Evolutionary conservation across 1,140 invertebrate species (phyloP), one percentile per base, ranked within the genome.

Genomic region (Ptiloglossa arizonensis): DNA sequence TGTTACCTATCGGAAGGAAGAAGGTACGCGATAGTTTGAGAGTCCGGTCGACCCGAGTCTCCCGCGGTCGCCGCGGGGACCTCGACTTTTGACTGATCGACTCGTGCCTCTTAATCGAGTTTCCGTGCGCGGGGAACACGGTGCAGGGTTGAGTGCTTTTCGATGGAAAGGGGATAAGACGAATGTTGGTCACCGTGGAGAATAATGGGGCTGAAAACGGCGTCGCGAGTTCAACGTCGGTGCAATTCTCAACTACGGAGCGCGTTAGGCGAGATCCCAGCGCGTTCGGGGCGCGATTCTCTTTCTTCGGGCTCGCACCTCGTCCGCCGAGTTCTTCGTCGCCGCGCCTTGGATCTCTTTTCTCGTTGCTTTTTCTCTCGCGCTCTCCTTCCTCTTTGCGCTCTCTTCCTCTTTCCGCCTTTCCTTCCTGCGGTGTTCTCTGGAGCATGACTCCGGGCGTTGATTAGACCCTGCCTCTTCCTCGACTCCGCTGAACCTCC

Each of bases 391-490:
- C 56, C 29, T 38, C 24, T 70, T 64, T 44, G n/a, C 22, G 17
- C 41, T 56, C 66, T 44, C 52, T 69, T 71, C 74, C 59, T 78
- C 59, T 82, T 67, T 81, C 57, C 68, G 44, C 60, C 70, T 80
- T 81, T 73, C 48, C 71, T 83, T 75, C 87, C 67, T 80, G 85
- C 85, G 71, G 82, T 90, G 87, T 77, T 90, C 88, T 89, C 82
- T 89, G 87, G 86, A 91, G 89, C 90, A 91, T 92, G 89, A 92
- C 90, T 89, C 88, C 80, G 84, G 87, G 87, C 87, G 89, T 92
- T 92, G 91, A 92, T 92, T 92, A 92, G 91, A 87, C 87, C 77
- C 80, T 78, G 80, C 78, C 82, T 73, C 78, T 82, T 73, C 78
- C 80, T 84, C 83, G 78, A 67, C 81, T 78, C 81, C 69, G 64